Percentiles rank a stretch among this genome's conserved stretches.
Conservation (phyloP, 2,888 invertebrate species). For the Bombylius discolor region DNA sequence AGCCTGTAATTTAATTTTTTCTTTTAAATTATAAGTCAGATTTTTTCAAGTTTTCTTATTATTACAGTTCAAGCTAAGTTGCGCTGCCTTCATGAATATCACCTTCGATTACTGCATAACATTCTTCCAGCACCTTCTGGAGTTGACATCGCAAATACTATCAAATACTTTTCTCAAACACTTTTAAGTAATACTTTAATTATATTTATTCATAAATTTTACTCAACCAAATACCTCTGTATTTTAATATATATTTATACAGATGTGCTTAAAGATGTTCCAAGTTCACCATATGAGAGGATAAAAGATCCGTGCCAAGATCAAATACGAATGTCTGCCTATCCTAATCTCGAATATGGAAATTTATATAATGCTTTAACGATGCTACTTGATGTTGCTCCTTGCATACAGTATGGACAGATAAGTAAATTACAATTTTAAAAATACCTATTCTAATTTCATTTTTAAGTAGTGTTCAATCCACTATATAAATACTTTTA, state of each 20-base stretch:
- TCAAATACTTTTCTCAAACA: constrained; percentile 96
- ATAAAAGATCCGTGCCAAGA: constrained; percentile 79
- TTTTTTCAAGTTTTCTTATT: constrained; percentile 7
- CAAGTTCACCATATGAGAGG: constrained; percentile 83
- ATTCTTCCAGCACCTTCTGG: constrained; percentile 87
- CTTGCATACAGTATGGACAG: constrained; percentile 77
- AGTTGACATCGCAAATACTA: constrained; percentile 89
- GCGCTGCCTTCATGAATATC: constrained; percentile 91
- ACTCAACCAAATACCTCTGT: not conserved
- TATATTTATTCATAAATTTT: not conserved
- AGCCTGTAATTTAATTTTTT: constrained; percentile 59
- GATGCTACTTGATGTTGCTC: constrained; percentile 75
- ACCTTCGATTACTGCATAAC: constrained; percentile 81
- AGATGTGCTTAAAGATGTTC: constrained; percentile 96
- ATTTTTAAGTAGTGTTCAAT: no score
- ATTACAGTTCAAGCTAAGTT: constrained; percentile 91
- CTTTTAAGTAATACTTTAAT: constrained; percentile 59
- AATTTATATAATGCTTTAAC: constrained; percentile 83
- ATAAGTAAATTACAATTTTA: constrained; percentile 44
- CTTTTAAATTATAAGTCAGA: not conserved
- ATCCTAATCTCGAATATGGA: constrained; percentile 94
- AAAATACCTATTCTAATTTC: no score
- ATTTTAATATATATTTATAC: not conserved
- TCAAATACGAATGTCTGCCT: constrained; percentile 72
- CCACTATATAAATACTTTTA: constrained; percentile 20